Percentiles rank a stretch among this genome's conserved stretches.
phyloP scores from a whole-genome alignment of 2,797 vertebrate genomes.

The Sebastes alutus region DNA sequence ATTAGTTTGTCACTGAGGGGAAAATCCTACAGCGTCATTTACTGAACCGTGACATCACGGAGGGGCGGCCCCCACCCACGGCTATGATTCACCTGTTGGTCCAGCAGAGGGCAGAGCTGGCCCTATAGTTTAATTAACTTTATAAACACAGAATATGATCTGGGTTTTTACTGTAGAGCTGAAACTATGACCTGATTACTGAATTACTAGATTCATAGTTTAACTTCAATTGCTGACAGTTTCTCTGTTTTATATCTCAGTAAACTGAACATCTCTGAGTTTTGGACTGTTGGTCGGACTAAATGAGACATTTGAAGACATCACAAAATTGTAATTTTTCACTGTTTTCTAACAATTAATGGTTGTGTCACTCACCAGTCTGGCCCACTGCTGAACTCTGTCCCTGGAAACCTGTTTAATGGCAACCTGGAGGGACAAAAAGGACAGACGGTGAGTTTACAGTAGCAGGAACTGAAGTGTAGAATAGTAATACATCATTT shows the following conservation, averaged over 20 bases:
- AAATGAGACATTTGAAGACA: no score
- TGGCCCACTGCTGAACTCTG: slow-evolving; percentile 83
- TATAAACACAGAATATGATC: no score
- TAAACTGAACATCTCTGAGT: no score
- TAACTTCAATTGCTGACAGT: no score
- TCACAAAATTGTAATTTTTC: no score
- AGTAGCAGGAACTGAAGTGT: background rate
- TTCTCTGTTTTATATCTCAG: no score
- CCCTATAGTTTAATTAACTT: background rate
- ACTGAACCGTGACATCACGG: slow-evolving; percentile 15
- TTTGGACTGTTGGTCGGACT: no score
- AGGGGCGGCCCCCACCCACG: background rate
- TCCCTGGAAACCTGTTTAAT: slow-evolving; percentile 85
- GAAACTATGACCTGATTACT: no score
- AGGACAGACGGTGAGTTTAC: background rate
- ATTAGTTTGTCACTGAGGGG: slow-evolving; percentile 7
- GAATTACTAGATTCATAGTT: no score
- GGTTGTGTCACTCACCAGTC: slow-evolving; percentile 78
- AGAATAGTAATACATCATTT: background rate
- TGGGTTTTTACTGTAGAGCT: no score
- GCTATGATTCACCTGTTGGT: background rate
- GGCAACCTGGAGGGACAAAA: slow-evolving; percentile 81
- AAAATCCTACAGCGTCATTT: slow-evolving; percentile 45
- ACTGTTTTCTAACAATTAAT: no score
- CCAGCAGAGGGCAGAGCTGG: slow-evolving; percentile 40